Base-by-base conservation (phyloP, 2,113 vertebrate genomes). In the Motacilla tschutschensis region DNA sequence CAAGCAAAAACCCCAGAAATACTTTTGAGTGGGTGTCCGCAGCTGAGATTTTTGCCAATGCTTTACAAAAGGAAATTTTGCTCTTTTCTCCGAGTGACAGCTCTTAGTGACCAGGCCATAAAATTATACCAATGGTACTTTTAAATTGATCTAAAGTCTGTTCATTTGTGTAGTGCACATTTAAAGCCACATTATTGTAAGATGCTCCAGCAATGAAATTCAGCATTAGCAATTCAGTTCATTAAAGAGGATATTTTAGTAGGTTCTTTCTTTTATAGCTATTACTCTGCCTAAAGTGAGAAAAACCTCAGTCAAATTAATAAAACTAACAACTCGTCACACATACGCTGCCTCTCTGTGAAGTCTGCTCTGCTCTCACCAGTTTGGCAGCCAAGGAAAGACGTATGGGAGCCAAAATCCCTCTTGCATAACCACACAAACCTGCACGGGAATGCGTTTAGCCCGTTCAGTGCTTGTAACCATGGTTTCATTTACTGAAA, bases 171-270 rank as follows among this genome's bases (percentile, higher is more conserved):
- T 87, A 57, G 71, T 35, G 84, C 84, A 66, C 84, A 91, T 93
- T 93, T 91, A 94, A 76, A 87, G 78, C 59, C 71, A 91, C 75
- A 65, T 91, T 92, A 93, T 5, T 58, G 48, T 58, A 89, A 89
- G 92, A 88, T 72, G 81, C 67, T 86, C 28, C 86, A 76, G 93
- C 90, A 92, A 66, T 88, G 88, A 89, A 91, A 93, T 88, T 86
- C 58, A 81, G 78, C 79, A 80, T 94, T 73, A 86, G 78, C 81
- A 88, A 88, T 93, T 90, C 83, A 79, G 81, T 88, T 91, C 90
- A 93, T 94, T 95, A 93, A 88, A 89, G 91, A 88, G 44, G 74
- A 24, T 91, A 82, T 92, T 93, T 91, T 74, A 91, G 88, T 63
- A 75, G 75, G 44, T 79, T 92, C 51, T 86, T 81, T 85, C 87